A percentile compares a stretch with the other conserved stretches of the same genome.
Conservation (phyloP, 2,888 invertebrate species). For the Harmothoe impar region DNA sequence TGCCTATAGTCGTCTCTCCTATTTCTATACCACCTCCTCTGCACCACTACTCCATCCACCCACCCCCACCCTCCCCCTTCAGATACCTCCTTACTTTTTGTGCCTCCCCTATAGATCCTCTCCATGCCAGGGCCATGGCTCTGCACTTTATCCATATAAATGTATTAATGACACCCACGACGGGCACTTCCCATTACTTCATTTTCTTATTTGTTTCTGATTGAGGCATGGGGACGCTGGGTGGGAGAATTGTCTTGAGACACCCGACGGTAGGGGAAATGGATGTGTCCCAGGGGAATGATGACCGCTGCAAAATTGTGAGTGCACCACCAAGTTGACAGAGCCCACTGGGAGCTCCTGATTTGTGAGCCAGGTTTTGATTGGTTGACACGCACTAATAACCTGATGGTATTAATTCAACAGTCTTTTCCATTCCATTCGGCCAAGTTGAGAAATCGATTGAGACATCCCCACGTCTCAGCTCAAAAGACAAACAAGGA, state of each 20-base stretch:
- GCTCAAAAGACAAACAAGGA: neutral
- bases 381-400: conserved; percentile 36
- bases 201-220: no score
- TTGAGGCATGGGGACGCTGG: neutral
- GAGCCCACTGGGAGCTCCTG: neutral
- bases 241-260: neutral
- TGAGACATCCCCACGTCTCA: neutral
- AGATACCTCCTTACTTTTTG: no score
- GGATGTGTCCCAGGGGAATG: conserved; percentile 31
- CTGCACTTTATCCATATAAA: no score
- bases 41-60: no score
- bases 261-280: neutral
- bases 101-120: no score
- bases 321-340: conserved; percentile 1
- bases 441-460: conserved; percentile 45
- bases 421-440: conserved; percentile 49
- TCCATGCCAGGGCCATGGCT: no score
- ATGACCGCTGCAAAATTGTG: conserved; percentile 43
- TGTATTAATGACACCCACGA: no score
- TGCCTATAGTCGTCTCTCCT: no score
- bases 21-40: no score
- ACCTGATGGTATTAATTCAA: conserved; percentile 42
- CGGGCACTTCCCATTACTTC: no score
- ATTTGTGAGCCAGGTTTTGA: conserved; percentile 25
- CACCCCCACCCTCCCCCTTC: no score